Evolutionary conservation across 1,140 invertebrate species (phyloP).

Genomic region (Drosophila punjabiensis): DNA sequence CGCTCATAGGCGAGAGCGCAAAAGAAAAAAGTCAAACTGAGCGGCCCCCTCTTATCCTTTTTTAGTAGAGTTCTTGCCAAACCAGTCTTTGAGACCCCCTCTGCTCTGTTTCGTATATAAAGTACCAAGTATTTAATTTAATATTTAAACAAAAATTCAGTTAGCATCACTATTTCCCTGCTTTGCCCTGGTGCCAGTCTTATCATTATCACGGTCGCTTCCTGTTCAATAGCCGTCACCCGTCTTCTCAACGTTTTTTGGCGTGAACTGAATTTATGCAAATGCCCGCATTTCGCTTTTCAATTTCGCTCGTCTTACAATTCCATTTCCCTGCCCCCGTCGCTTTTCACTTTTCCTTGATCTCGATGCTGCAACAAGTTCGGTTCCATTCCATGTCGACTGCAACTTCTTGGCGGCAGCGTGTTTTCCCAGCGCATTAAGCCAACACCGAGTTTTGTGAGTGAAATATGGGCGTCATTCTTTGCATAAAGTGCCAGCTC

Average conservation of each 20-base stretch:
- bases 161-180: background rate
- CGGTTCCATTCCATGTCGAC: background rate
- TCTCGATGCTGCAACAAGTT: conserved; percentile 63
- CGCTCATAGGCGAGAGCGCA: too few species aligned
- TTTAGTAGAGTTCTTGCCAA: too few species aligned
- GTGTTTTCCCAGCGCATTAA: conserved; percentile 70
- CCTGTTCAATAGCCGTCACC: conserved; percentile 62
- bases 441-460: conserved; percentile 58
- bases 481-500: conserved; percentile 67
- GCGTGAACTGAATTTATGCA: conserved; percentile 70
- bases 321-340: conserved; percentile 28
- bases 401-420: conserved; percentile 63
- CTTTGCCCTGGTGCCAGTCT: conserved; percentile 8
- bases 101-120: background rate
- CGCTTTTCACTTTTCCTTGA: background rate
- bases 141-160: background rate
- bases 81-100: too few species aligned
- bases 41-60: too few species aligned
- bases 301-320: conserved; percentile 68
- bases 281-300: conserved; percentile 75
- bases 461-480: conserved; percentile 75
- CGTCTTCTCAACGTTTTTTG: background rate
- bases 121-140: background rate
- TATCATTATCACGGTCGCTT: conserved; percentile 71
- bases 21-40: too few species aligned